Evolutionary conservation across 2,888 invertebrate genomes (phyloP).

Genomic region (Kuschelorhynchus macadamiae): DNA sequence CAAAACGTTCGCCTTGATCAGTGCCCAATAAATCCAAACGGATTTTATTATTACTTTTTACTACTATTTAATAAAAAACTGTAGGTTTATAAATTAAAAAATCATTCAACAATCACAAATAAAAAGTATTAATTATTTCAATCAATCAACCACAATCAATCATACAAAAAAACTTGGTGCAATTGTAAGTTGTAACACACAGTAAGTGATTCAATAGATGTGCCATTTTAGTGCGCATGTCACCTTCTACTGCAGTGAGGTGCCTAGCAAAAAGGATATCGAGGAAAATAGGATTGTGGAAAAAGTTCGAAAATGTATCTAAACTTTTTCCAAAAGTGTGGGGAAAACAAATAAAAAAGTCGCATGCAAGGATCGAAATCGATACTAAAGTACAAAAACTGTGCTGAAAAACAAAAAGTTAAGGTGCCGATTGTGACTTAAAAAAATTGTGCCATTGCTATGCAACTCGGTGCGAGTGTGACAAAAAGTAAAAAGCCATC

Average conservation of each 20-base stretch:
- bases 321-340: slow-evolving; percentile 35
- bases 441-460: slow-evolving; percentile 70
- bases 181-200: slow-evolving; percentile 66
- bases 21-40: too few species aligned
- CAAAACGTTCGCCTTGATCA: too few species aligned
- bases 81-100: too few species aligned
- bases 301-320: slow-evolving; percentile 23
- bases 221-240: slow-evolving; percentile 69
- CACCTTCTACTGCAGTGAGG: slow-evolving; percentile 69
- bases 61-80: too few species aligned
- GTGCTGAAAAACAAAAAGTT: slow-evolving; percentile 42
- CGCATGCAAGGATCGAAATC: slow-evolving; percentile 43
- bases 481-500: slow-evolving; percentile 69
- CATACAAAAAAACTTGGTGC: slow-evolving; percentile 67
- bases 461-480: slow-evolving; percentile 68
- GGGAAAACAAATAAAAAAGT: slow-evolving; percentile 28
- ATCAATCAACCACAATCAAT: slow-evolving; percentile 60
- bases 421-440: slow-evolving; percentile 67
- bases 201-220: slow-evolving; percentile 65
- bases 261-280: slow-evolving; percentile 61
- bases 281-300: slow-evolving; percentile 43
- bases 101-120: too few species aligned
- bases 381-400: slow-evolving; percentile 34
- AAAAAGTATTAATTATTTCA: slow-evolving; percentile 14
- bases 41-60: too few species aligned